phyloP scores from a whole-genome alignment of 1,140 invertebrate species.

The Drosophila nebulosa region DNA sequence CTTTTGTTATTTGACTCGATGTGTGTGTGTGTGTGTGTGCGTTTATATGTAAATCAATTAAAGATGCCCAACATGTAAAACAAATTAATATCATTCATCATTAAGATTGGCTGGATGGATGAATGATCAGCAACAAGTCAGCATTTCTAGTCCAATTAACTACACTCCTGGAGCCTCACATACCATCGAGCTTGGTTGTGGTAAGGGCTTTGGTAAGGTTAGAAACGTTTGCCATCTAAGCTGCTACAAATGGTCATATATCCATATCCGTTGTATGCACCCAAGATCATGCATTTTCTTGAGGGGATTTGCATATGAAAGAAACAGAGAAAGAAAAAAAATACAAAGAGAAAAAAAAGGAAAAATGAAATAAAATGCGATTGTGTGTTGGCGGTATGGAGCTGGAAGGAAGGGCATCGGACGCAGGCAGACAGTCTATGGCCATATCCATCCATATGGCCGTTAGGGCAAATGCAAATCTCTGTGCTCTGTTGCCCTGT shows the following conservation, averaged over 20 bases:
- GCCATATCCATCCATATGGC: background rate
- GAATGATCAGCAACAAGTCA: too few relatives aligned
- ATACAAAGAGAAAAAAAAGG: too few relatives aligned
- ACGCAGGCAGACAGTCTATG: too few relatives aligned
- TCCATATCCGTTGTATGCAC: slow-evolving; percentile 38
- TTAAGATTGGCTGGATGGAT: too few relatives aligned
- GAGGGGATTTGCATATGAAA: slow-evolving; percentile 39
- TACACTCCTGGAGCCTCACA: background rate
- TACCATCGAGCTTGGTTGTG: too few relatives aligned
- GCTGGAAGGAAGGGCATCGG: background rate
- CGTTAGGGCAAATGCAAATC: slow-evolving; percentile 41
- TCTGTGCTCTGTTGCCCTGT: background rate
- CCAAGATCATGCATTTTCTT: slow-evolving; percentile 28
- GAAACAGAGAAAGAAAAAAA: slow-evolving; percentile 20
- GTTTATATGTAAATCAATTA: too few relatives aligned
- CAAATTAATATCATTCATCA: background rate
- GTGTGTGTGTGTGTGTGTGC: too few relatives aligned
- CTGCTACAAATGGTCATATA: slow-evolving; percentile 29
- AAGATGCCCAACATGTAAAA: background rate
- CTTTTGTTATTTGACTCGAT: too few relatives aligned
- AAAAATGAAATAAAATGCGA: background rate
- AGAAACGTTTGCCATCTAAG: too few relatives aligned
- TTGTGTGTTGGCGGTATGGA: background rate
- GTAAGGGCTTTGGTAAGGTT: too few relatives aligned
- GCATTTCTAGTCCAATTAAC: background rate